Conservation (phyloP, 2,797 vertebrate genomes). For the Setipinna tenuifilis region DNA sequence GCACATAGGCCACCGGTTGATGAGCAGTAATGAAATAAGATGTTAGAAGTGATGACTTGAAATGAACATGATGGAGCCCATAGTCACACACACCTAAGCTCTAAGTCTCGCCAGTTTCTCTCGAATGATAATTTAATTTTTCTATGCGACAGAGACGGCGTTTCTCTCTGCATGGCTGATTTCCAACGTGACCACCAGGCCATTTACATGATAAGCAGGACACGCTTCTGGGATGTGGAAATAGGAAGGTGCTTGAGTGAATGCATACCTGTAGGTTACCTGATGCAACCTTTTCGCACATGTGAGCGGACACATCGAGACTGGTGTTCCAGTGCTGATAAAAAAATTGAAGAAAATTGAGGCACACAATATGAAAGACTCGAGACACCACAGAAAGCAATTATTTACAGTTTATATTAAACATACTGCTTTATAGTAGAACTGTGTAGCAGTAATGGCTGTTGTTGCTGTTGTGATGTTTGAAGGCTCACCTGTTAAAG, state of each 20-base stretch:
- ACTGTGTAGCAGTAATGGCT: not conserved
- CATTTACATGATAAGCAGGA: not conserved
- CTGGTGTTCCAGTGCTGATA: no score
- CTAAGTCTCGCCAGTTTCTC: not conserved
- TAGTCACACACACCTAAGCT: not conserved
- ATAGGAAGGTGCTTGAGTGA: not conserved
- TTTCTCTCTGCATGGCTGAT: no score
- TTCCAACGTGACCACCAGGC: no score
- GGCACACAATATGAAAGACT: no score
- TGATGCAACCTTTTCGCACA: no score
- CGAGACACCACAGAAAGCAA: not conserved
- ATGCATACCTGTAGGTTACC: no score
- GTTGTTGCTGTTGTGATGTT: not conserved
- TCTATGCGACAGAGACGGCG: not conserved
- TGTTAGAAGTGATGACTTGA: not conserved
- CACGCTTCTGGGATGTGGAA: not conserved
- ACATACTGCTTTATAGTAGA: not conserved
- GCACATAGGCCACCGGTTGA: not conserved
- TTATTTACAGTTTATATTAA: not conserved
- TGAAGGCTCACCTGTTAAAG: not conserved
- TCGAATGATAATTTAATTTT: not conserved
- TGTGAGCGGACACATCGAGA: no score
- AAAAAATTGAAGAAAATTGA: no score
- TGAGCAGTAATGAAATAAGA: slow-evolving; percentile 16
- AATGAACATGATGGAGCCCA: slow-evolving; percentile 2